phyloP scores from a whole-genome alignment of 2,888 invertebrate species.

The Mesorhabditis belari region DNA sequence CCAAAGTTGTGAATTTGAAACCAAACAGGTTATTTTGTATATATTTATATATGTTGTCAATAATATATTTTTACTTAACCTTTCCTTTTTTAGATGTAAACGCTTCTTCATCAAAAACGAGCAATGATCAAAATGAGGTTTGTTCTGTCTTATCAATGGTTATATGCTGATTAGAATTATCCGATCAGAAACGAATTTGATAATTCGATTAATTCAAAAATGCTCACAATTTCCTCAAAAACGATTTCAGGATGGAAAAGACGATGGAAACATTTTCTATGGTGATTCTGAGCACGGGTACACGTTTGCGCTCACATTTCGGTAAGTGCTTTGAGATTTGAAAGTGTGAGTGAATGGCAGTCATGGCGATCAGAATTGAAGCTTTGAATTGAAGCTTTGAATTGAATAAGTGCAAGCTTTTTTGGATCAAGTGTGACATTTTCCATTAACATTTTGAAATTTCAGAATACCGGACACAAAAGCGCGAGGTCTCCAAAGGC shows the following conservation, averaged over 20 bases:
- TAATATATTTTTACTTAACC: too few relatives aligned
- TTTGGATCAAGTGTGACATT: background rate
- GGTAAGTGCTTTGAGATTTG: slow-evolving; percentile 50
- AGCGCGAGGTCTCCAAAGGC: slow-evolving; percentile 78
- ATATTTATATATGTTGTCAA: too few relatives aligned
- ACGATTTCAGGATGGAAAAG: slow-evolving; percentile 23
- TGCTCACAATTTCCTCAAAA: too few relatives aligned
- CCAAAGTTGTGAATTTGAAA: too few relatives aligned
- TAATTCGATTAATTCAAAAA: too few relatives aligned
- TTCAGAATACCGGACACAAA: slow-evolving; percentile 70
- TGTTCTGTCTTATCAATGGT: background rate
- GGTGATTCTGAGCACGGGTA: slow-evolving; percentile 79
- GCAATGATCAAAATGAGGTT: too few relatives aligned
- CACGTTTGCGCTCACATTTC: slow-evolving; percentile 79
- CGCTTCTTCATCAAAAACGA: too few relatives aligned
- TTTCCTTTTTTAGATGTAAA: too few relatives aligned
- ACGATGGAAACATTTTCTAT: slow-evolving; percentile 79
- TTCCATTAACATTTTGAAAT: background rate
- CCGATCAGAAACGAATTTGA: background rate
- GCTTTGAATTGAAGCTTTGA: background rate
- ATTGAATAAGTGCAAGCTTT: background rate
- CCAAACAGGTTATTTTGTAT: too few relatives aligned
- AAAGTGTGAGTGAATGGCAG: background rate
- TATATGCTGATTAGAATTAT: background rate
- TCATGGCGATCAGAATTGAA: background rate